Base-by-base conservation (phyloP, 1,140 invertebrate species). In the Papilio glaucus region DNA sequence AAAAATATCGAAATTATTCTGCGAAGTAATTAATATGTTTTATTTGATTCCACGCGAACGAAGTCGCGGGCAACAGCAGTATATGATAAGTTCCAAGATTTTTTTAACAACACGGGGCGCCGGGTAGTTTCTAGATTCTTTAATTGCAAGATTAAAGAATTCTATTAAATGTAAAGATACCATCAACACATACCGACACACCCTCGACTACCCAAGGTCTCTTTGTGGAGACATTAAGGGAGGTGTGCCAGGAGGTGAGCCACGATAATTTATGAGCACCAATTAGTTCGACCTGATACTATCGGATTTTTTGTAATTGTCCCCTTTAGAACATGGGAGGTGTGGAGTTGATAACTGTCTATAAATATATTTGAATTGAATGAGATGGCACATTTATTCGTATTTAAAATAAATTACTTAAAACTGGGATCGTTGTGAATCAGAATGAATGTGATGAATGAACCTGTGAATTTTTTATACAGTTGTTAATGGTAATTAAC, bases 261-360 rank as follows among this genome's bases (percentile, higher is more conserved):
- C 4, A 38, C 13, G 4, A 37, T 63, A 63, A 63, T 63, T 63
- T 63, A 63, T 63, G 61, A 63, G 8, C 18, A 63, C 61, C 61
- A 63, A 63, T 63, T 63, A 63, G 61, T 37, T 63, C 15, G 15
- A 21, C 7, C 37, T 63, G 61, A 63, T 63, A 63, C 37, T 12
- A 39, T 39, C 15, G 61, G 15, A 12, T 63, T 63, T 63, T 63
- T 63, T 63, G 13, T 39, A 63, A 63, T 39, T 63, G 61, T 63
- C 61, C 8, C 24, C 45, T 49, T 63, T 33, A 0, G 61, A 18
- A 63, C 61, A 63, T 15, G 2, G 15, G 9, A 63, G 6, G 33
- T n/a, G 18, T 39, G 37, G 61, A 63, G 60, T 15, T 9, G n/a
- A 33, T 37, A 37, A 13, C 1, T 18, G 2, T 33, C 0, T 53